phyloP scores from a whole-genome alignment of 1,140 invertebrate genomes.

The Vanessa tameamea region DNA sequence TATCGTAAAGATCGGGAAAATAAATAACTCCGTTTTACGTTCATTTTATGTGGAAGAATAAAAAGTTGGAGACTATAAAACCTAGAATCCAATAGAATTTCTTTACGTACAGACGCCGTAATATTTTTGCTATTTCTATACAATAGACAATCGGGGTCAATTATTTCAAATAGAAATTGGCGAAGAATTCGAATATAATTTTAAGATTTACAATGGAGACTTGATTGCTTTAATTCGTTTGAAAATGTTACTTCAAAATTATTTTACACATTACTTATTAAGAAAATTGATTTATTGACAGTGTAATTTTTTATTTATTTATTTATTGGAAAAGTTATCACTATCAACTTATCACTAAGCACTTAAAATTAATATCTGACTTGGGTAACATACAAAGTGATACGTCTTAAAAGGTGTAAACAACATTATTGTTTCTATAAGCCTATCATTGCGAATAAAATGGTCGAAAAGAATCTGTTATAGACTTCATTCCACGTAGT shows the following conservation, averaged over 20 bases:
- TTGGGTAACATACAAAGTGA: too few relatives aligned
- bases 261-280: background rate
- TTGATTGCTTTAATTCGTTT: constrained; percentile 8
- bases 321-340: too few relatives aligned
- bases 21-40: constrained; percentile 29
- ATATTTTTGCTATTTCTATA: constrained; percentile 10
- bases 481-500: too few relatives aligned
- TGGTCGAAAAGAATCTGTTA: too few relatives aligned
- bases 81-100: constrained; percentile 22
- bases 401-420: too few relatives aligned
- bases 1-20: constrained; percentile 19
- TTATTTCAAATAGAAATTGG: constrained; percentile 2
- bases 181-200: background rate
- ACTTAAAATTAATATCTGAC: too few relatives aligned
- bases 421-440: too few relatives aligned
- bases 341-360: too few relatives aligned
- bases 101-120: background rate
- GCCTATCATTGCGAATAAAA: too few relatives aligned
- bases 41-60: constrained; percentile 29
- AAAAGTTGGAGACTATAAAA: constrained; percentile 26
- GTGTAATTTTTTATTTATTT: too few relatives aligned
- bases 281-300: too few relatives aligned
- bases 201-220: background rate
- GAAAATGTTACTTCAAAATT: background rate
- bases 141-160: background rate